These are phyloP conservation scores for Chloroclystis v-ata DNA, from an alignment of 2,888 invertebrate species.

Conservation along the genomic window DNA sequence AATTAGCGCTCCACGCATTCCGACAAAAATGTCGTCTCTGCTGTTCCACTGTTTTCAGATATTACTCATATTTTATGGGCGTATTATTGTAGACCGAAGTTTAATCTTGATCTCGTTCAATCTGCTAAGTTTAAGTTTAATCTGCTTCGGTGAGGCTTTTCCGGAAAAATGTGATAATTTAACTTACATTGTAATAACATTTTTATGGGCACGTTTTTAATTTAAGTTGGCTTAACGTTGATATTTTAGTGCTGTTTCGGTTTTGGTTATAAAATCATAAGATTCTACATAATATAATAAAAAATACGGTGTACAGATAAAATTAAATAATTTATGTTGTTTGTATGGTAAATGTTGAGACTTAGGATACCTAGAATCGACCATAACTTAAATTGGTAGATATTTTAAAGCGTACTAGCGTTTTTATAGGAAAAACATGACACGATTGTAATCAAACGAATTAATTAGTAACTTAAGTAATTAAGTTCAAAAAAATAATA, in stretches of 20 bases:
- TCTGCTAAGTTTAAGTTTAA: too few species aligned
- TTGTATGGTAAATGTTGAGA: too few species aligned
- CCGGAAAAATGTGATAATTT: slow-evolving; percentile 23
- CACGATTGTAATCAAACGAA: too few species aligned
- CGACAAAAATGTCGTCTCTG: slow-evolving; percentile 63
- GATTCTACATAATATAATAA: too few species aligned
- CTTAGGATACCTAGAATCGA: too few species aligned
- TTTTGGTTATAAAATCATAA: background rate
- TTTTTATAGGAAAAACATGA: too few species aligned
- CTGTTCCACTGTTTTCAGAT: slow-evolving; percentile 49
- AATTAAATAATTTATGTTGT: too few species aligned
- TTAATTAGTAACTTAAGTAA: too few species aligned
- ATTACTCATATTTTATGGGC: slow-evolving; percentile 63
- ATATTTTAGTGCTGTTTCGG: background rate
- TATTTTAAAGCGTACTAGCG: too few species aligned
- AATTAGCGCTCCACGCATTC: slow-evolving; percentile 71
- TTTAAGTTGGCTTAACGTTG: slow-evolving; percentile 4
- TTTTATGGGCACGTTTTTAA: slow-evolving; percentile 11
- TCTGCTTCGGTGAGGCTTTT: slow-evolving; percentile 31
- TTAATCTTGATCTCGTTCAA: slow-evolving; percentile 56
- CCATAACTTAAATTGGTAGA: too few species aligned
- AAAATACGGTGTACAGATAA: background rate
- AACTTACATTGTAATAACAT: slow-evolving; percentile 26
- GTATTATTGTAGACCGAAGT: slow-evolving; percentile 19
- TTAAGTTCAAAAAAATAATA: too few species aligned